Evolutionary conservation across 2,797 vertebrate species (phyloP), one percentile per base, ranked within the genome.

Genomic region (Gila robusta): DNA sequence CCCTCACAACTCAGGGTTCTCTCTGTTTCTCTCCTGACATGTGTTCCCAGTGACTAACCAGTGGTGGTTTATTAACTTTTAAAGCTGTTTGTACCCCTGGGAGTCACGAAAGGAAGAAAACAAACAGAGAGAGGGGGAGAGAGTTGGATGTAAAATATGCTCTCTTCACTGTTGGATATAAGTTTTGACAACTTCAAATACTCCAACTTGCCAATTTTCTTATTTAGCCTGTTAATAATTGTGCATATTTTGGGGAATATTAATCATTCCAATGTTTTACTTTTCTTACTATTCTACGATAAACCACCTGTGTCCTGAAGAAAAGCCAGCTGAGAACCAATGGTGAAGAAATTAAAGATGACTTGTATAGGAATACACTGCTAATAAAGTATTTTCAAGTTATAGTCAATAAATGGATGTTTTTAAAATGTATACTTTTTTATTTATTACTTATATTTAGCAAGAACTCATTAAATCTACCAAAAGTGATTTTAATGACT

Each of bases 51-150:
- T 90, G 88, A 87, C 85, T 90, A 88, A 89, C 87, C 67, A 88
- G 87, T 89, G 85, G 88, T 90, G 89, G 89, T 91, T 90, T 91
- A 90, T 88, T 89, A 82, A 91, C 89, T 88, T 88, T 86, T 86
- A 86, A 86, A 88, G 52, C 62, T 88, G 86, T 88, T 84, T 89
- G 76, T 83, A 90, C 85, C 84, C 86, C 67, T 26, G 83, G 70
- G 88, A 91, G 70, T 84, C 84, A 89, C 28, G 37, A 85, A 87
- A 83, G 79, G 44, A 76, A 86, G 84, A 81, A 79, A 88, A 81
- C 54, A 87, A 66, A 77, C 81, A 86, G 74, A 84, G 81, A 76
- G 69, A 52, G 28, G 78, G 62, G 9, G 21, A 66, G 28, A 66
- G 62, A 77, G 70, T 32, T 32, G 32, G 32, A 32, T 32, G 32